Evolutionary conservation across 2,113 vertebrate species (phyloP), one percentile per base, ranked within the genome.

Genomic region (Gymnorhina tibicen): DNA sequence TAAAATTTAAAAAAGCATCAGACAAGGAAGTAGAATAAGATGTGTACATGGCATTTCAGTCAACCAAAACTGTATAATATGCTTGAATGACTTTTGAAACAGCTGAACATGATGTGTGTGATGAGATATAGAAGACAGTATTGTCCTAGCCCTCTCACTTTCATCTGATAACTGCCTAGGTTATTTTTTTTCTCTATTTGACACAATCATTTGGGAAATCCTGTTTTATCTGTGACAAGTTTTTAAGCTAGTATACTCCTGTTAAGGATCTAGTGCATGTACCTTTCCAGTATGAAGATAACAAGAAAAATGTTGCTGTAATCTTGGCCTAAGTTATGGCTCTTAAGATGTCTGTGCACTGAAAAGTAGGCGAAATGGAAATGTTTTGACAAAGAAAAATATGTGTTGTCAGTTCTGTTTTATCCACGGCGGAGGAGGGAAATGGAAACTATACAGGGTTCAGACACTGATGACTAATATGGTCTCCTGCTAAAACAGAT

Each of bases 341-440:
- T 97, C 82, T 96, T 86, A 94, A 83, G 75, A 81, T 93, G 77
- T 95, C 93, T 94, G 23, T 79, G 88, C 90, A 89, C 66, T 87
- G 95, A 95, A 67, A 80, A 97, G 91, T 78, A 96, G 95, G 87
- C 53, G 47, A 97, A 97, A 97, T 96, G 92, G 94, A 97, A 97
- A 95, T 96, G 92, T 97, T 98, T 97, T 98, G 97, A 97, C 97
- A 95, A 85, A 93, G 94, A 97, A 94, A 98, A 97, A 97, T 95
- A 94, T 33, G 83, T 95, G 92, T 96, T 98, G 97, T 97, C 97
- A 97, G 86, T 91, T 95, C 94, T 62, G 60, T 94, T 97, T 96
- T 97, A 89, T 83, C 87, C 89, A 41, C 19, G 41, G 91, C n/a
- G 85, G 95, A 93, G 85, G 92, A 95, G 69, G 83, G 81, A 97